Base-by-base conservation (phyloP, 2,888 invertebrate genomes). In the Norana najaformis region DNA sequence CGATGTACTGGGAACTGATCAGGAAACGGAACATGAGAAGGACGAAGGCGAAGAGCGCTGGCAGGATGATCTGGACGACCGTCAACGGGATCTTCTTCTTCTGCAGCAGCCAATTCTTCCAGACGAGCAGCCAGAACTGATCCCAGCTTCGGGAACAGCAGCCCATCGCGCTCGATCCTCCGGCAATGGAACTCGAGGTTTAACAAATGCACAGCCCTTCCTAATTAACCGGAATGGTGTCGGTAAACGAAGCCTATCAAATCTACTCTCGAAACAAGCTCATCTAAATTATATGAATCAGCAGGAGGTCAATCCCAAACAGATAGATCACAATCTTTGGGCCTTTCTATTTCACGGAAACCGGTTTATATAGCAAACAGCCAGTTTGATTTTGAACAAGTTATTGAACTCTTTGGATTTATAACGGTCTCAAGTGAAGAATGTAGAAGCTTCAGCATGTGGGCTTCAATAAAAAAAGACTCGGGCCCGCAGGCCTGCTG, bases 61-160 rank as follows among this genome's bases (percentile, higher is more conserved):
- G 94, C 23, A 94, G 91, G 88, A 93, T 90, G 23, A 97, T 95
- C 94, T 97, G 97, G 83, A 96, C 94, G 0, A 96, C 89, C 0
- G 97, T 96, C 94, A 97, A 96, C 88, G 96, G 92, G 89, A 96
- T 96, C 94, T 96, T 97, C 91, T 97, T 95, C 95, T 96, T 96
- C 95, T 97, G 97, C 85, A 97, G 96, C 6, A 96, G 94, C 95
- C 96, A 97, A 94, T 97, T 97, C 95, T 97, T 97, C 97, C 97
- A 97, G 94, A 97, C 96, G 90, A 97, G 95, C 91, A 97, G 95
- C n/a, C 95, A 94, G 93, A 97, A 97, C 92, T 95, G 94, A 34
- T 69, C n/a, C 47, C 85, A 85, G 23, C 85, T 85, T 37, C 36
- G 37, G 11, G 35, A 85, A 20, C 83, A 83, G 83, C 35, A 34